These are phyloP conservation scores for Nannobrachium achirus DNA, from an alignment of 2,113 vertebrate genomes.

Conservation along the genomic window DNA sequence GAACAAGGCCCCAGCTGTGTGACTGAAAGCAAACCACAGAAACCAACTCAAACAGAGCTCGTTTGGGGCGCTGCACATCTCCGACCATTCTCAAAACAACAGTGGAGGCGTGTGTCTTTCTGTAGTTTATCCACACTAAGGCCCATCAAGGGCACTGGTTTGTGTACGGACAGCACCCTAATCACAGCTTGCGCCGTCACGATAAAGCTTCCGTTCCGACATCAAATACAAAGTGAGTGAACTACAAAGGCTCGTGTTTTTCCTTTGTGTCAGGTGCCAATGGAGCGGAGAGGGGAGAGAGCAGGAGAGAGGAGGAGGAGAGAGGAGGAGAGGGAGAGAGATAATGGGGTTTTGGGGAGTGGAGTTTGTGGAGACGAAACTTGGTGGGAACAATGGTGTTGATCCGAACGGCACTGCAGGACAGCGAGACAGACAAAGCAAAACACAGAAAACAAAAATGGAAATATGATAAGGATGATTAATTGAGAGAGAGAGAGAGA, in stretches of 20 bases:
- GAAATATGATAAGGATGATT: constrained; percentile 63
- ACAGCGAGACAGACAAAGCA: constrained; percentile 48
- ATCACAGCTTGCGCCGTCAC: constrained; percentile 65
- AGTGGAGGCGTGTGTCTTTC: constrained; percentile 49
- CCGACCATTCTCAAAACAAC: constrained; percentile 33
- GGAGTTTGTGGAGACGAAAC: constrained; percentile 33
- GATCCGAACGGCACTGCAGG: constrained; percentile 11
- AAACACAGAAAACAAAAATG: constrained; percentile 42
- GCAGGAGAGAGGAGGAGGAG: constrained; percentile 40
- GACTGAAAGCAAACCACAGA: constrained; percentile 36
- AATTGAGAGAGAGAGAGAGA: constrained; percentile 17
- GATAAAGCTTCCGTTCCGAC: constrained; percentile 68
- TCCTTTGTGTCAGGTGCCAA: constrained; percentile 62
- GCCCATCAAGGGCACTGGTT: constrained; percentile 58
- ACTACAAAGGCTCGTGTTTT: constrained; percentile 62
- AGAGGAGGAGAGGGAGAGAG: constrained; percentile 30
- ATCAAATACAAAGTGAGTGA: constrained; percentile 62
- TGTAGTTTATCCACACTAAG: constrained; percentile 60
- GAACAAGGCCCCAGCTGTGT: constrained; percentile 41
- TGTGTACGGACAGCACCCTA: constrained; percentile 56
- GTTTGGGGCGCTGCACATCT: constrained; percentile 20
- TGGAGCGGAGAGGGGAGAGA: constrained; percentile 41
- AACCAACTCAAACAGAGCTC: constrained; percentile 36
- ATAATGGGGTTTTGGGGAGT: constrained; percentile 50
- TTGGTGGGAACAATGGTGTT: neutral